phyloP scores from a whole-genome alignment of 2,113 vertebrate genomes.

The Aspiorhynchus laticeps region DNA sequence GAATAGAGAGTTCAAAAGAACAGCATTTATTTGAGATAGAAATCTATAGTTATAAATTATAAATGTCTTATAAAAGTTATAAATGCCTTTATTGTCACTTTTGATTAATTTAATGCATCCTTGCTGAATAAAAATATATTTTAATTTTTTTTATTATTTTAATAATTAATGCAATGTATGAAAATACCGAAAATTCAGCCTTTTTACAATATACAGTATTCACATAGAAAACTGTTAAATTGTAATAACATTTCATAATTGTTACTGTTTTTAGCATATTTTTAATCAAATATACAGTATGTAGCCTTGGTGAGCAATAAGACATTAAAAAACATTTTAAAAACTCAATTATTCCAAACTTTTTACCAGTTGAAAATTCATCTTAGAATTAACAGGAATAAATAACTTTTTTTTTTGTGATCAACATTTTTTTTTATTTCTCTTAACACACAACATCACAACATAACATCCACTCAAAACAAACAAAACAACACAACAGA shows the following conservation, averaged over 20 bases:
- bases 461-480: no score
- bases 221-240: not conserved
- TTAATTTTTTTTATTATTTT: no score
- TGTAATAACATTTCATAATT: not conserved
- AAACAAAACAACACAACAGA: no score
- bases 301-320: not conserved
- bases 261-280: not conserved
- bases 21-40: not conserved
- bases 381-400: no score
- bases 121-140: not conserved
- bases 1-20: not conserved
- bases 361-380: no score
- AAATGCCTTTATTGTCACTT: not conserved
- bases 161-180: not conserved
- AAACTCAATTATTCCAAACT: not conserved
- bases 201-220: not conserved
- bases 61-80: not conserved
- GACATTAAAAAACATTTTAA: not conserved
- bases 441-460: no score
- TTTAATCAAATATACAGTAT: not conserved
- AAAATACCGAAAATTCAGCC: not conserved
- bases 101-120: not conserved
- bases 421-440: no score
- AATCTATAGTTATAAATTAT: not conserved
- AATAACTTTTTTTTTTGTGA: no score